phyloP scores from a whole-genome alignment of 2,888 invertebrate genomes.

The Bellardia pandia region DNA sequence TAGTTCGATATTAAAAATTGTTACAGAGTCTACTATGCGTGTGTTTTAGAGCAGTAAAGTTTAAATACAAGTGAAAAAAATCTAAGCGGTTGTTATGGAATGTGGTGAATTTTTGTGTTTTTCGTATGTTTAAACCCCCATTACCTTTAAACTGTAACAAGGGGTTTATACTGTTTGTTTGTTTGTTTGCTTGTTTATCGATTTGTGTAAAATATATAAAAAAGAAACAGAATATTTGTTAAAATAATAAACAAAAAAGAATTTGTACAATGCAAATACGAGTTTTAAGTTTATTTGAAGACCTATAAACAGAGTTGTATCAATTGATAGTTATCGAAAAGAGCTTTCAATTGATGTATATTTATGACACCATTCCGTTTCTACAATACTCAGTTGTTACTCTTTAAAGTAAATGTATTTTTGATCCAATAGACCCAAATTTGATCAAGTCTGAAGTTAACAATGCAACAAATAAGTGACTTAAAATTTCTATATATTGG shows the following conservation, averaged over 20 bases:
- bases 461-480: too few species aligned
- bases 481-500: too few species aligned
- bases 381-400: too few species aligned
- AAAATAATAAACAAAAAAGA: not conserved
- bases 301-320: constrained; percentile 27
- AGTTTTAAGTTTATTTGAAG: not conserved
- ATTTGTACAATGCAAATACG: not conserved
- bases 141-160: not conserved
- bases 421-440: too few species aligned
- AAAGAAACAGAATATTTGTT: not conserved
- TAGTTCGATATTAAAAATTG: not conserved
- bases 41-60: constrained; percentile 40
- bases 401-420: too few species aligned
- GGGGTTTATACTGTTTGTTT: constrained; percentile 31
- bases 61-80: constrained; percentile 27
- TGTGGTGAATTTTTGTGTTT: constrained; percentile 70
- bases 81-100: constrained; percentile 71
- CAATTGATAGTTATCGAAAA: not conserved
- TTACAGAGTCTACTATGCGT: constrained; percentile 36
- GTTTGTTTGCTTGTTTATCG: not conserved
- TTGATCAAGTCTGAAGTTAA: too few species aligned
- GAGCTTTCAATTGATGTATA: not conserved
- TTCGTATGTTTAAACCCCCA: constrained; percentile 23
- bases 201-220: constrained; percentile 6
- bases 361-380: too few species aligned